Percentiles rank a stretch among this genome's conserved stretches.
phyloP scores from a whole-genome alignment of 2,888 invertebrate genomes.

The Marasmarcha lunaedactyla region DNA sequence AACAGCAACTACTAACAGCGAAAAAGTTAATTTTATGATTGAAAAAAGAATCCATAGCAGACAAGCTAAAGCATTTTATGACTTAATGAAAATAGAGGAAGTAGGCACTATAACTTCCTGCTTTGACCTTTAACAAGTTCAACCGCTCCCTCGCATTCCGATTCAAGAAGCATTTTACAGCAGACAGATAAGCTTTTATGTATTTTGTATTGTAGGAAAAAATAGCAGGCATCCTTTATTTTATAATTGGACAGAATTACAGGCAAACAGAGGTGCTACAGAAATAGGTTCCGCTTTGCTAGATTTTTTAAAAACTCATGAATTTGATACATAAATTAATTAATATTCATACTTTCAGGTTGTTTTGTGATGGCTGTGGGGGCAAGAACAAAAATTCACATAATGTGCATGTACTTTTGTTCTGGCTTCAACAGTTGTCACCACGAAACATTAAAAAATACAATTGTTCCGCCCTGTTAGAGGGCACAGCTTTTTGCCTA shows the following conservation, averaged over 20 bases:
- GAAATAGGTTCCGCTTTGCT: slow-evolving; percentile 10
- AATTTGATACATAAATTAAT: slow-evolving; percentile 5
- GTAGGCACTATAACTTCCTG: slow-evolving; percentile 2
- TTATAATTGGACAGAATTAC: slow-evolving; percentile 5
- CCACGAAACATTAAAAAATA: background rate
- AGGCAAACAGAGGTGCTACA: slow-evolving; percentile 7
- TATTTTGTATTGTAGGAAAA: slow-evolving; percentile 8
- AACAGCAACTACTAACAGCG: slow-evolving; percentile 2
- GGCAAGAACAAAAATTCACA: slow-evolving; percentile 11
- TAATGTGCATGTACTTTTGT: background rate
- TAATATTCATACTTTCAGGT: slow-evolving; percentile 4
- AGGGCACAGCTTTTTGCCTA: background rate
- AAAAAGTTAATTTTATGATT: slow-evolving; percentile 4
- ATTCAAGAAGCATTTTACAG: slow-evolving; percentile 10
- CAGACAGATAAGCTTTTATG: slow-evolving; percentile 11
- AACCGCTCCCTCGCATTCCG: slow-evolving; percentile 9
- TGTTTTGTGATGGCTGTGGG: slow-evolving; percentile 10
- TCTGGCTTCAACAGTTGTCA: background rate
- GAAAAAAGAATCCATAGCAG: slow-evolving; percentile 13
- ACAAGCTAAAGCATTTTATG: slow-evolving; percentile 12
- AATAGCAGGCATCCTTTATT: background rate
- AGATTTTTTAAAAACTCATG: slow-evolving; percentile 5
- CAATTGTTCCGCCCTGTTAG: background rate
- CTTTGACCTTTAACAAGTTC: slow-evolving; percentile 11
- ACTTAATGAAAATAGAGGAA: slow-evolving; percentile 7